Percentiles rank a stretch among this genome's conserved stretches.
These are phyloP conservation scores for Tenualosa ilisha DNA, from an alignment of 2,797 vertebrate species.

Conservation along the genomic window DNA sequence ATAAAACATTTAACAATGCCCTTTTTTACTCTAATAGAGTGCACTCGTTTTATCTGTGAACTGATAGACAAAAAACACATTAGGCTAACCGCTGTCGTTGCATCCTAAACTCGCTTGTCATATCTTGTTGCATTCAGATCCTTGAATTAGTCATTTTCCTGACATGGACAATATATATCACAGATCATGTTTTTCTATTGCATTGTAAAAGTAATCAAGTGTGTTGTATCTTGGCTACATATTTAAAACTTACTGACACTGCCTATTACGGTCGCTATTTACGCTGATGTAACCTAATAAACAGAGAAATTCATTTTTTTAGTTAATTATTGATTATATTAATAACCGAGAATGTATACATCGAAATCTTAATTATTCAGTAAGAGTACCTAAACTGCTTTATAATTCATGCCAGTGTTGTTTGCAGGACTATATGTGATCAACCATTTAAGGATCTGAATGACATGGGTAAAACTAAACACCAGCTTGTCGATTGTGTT, in stretches of 20 bases:
- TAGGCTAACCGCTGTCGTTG: background rate
- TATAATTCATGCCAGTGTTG: constrained; percentile 88
- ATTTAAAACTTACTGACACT: background rate
- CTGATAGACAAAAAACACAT: background rate
- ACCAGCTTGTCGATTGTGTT: background rate
- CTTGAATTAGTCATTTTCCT: background rate
- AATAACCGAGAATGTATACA: constrained; percentile 95
- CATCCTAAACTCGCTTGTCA: background rate
- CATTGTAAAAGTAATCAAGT: background rate
- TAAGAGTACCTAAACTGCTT: constrained; percentile 83
- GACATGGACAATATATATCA: background rate
- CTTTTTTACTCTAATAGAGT: background rate
- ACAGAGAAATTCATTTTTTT: constrained; percentile 24
- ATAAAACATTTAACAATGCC: background rate
- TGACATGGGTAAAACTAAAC: background rate
- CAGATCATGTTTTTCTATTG: background rate
- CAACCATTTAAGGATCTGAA: background rate
- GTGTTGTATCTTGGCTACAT: background rate
- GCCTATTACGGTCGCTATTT: background rate
- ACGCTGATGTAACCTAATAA: background rate
- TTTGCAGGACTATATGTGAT: constrained; percentile 12
- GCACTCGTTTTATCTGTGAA: background rate
- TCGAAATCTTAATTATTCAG: constrained; percentile 92
- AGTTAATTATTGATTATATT: constrained; percentile 90
- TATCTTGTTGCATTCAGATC: background rate